These are phyloP conservation scores for Paralvinella palmiformis DNA, from an alignment of 1,140 invertebrate genomes.

Conservation along the genomic window DNA sequence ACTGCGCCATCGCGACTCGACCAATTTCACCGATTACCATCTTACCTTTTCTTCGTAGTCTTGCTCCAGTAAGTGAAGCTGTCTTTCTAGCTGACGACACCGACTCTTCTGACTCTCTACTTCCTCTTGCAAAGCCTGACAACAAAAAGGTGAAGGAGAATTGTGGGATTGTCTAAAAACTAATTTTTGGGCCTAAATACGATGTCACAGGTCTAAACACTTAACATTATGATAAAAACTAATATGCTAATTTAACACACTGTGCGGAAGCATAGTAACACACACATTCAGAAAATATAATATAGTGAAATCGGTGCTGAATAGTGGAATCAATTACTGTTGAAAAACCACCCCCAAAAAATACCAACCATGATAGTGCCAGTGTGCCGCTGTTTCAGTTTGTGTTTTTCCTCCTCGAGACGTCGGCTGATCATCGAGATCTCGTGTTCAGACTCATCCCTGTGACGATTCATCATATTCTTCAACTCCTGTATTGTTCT, in stretches of 20 bases:
- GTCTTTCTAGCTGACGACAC: slow-evolving; percentile 31
- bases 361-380: background rate
- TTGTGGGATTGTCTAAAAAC: too few relatives aligned
- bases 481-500: slow-evolving; percentile 34
- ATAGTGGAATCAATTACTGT: background rate
- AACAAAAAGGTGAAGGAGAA: too few relatives aligned
- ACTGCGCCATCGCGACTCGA: too few relatives aligned
- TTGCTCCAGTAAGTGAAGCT: slow-evolving; percentile 33
- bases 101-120: slow-evolving; percentile 32
- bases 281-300: too few relatives aligned
- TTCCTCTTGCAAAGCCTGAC: slow-evolving; percentile 38
- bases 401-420: slow-evolving; percentile 1
- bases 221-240: too few relatives aligned
- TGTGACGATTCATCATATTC: slow-evolving; percentile 31
- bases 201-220: too few relatives aligned
- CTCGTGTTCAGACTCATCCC: background rate
- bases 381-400: slow-evolving; percentile 3
- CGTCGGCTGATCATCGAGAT: background rate
- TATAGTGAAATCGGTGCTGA: too few relatives aligned
- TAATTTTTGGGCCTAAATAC: too few relatives aligned
- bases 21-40: too few relatives aligned
- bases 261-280: background rate
- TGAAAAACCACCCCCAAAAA: too few relatives aligned
- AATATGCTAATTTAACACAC: background rate
- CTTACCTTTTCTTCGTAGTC: slow-evolving; percentile 43